Conservation (phyloP, 1,140 invertebrate genomes). For the Atta colombica region DNA sequence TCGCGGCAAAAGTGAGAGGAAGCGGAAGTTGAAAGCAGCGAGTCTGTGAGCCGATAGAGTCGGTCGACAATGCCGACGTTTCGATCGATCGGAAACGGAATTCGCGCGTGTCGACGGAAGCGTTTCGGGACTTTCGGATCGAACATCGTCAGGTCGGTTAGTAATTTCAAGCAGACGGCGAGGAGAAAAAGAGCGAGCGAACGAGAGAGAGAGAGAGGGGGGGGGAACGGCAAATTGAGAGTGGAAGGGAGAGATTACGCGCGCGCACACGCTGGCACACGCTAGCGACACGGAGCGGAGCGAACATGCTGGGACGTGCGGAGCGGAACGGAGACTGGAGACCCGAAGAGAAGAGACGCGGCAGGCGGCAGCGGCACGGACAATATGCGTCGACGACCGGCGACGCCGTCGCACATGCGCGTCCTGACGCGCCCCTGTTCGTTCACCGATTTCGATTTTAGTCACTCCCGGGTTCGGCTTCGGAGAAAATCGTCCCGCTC, state of each 20-base stretch:
- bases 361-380: conserved; percentile 52
- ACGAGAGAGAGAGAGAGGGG: background rate
- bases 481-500: conserved; percentile 83
- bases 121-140: conserved; percentile 40
- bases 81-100: conserved; percentile 82
- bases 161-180: conserved; percentile 65
- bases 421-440: conserved; percentile 79
- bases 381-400: conserved; percentile 80
- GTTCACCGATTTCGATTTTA: conserved; percentile 87
- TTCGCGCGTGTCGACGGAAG: conserved; percentile 65
- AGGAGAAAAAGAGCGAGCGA: background rate
- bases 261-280: conserved; percentile 58
- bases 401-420: conserved; percentile 84
- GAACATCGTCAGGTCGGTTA: conserved; percentile 83
- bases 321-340: background rate
- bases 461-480: conserved; percentile 85
- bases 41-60: background rate
- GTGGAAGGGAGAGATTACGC: conserved; percentile 15
- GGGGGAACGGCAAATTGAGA: no score
- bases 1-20: background rate
- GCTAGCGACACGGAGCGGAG: conserved; percentile 68
- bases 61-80: conserved; percentile 13
- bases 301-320: conserved; percentile 2
- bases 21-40: background rate
- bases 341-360: conserved; percentile 5